phyloP scores from a whole-genome alignment of 1,140 invertebrate genomes.

The Eueides isabella region DNA sequence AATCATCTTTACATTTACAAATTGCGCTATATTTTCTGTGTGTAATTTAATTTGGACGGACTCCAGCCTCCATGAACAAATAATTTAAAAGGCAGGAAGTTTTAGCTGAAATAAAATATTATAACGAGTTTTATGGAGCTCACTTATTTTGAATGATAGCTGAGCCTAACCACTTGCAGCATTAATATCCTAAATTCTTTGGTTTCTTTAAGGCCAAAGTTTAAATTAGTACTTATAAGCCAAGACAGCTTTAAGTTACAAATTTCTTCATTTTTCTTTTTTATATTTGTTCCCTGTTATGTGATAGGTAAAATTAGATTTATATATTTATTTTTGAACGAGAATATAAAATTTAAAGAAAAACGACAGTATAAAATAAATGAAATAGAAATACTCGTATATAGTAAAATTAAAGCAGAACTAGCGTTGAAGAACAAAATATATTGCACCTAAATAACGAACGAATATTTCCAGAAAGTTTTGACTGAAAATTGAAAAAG shows the following conservation, averaged over 20 bases:
- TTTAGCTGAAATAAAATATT: constrained; percentile 78
- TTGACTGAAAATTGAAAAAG: constrained; percentile 10
- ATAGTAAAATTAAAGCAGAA: not conserved
- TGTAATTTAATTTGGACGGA: constrained; percentile 78
- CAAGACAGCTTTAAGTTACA: not conserved
- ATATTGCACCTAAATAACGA: constrained; percentile 2
- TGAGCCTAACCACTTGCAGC: constrained; percentile 71
- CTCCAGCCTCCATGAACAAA: constrained; percentile 69
- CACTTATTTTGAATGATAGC: constrained; percentile 78
- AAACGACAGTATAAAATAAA: not conserved
- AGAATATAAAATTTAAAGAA: not conserved
- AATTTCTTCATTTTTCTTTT: not conserved
- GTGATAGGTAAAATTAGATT: not conserved
- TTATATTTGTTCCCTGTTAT: too few species aligned
- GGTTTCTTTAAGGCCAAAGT: constrained; percentile 15
- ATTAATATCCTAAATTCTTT: constrained; percentile 62
- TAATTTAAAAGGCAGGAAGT: constrained; percentile 74
- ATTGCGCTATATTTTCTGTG: constrained; percentile 63
- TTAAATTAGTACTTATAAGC: constrained; percentile 1
- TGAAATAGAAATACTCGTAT: not conserved
- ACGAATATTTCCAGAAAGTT: not conserved
- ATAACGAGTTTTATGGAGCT: constrained; percentile 74
- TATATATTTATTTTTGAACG: not conserved
- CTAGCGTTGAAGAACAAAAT: not conserved
- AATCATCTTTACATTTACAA: constrained; percentile 53